These are phyloP conservation scores for Parazoanthus darwini DNA, from an alignment of 92 coral and sea anemone genomes.

Conservation along the genomic window DNA sequence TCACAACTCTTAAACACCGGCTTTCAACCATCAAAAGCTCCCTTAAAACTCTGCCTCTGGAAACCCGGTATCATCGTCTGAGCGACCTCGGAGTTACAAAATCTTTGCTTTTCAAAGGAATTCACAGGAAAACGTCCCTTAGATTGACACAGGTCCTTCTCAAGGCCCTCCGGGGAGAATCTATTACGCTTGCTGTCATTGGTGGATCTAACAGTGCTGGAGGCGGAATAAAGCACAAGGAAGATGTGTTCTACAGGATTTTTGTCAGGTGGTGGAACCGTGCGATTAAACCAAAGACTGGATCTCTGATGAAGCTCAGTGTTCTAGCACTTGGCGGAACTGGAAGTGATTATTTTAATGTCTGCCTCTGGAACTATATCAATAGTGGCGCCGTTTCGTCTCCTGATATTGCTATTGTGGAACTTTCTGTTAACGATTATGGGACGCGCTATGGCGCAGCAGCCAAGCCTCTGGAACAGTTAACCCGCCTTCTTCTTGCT, in stretches of 20 bases:
- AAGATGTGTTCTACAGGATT: conserved; percentile 43
- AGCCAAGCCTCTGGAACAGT: conserved; percentile 65
- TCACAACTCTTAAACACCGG: not conserved
- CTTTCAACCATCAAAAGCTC: not conserved
- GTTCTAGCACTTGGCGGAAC: conserved; percentile 47
- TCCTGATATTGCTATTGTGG: conserved; percentile 61
- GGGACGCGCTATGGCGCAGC: conserved; percentile 40
- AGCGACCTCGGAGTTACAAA: not conserved
- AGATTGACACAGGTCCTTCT: conserved; percentile 36
- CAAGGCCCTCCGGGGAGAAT: conserved; percentile 49
- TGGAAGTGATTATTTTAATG: conserved; percentile 52
- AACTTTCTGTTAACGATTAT: conserved; percentile 65
- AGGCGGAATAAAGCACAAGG: conserved; percentile 52
- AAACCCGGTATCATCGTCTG: not conserved
- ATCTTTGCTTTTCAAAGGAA: not conserved
- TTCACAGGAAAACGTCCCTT: not conserved
- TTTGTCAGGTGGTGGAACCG: conserved; percentile 42
- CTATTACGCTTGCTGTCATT: conserved; percentile 45
- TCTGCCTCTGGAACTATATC: conserved; percentile 46
- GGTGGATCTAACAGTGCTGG: conserved; percentile 73
- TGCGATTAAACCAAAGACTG: conserved; percentile 43
- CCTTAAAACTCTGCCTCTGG: not conserved
- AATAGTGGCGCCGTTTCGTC: not conserved
- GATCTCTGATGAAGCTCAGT: conserved; percentile 20
- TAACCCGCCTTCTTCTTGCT: conserved; percentile 57